Evolutionary conservation across 2,888 invertebrate species (phyloP), one percentile per base, ranked within the genome.

Genomic region (Tanypteryx hageni): DNA sequence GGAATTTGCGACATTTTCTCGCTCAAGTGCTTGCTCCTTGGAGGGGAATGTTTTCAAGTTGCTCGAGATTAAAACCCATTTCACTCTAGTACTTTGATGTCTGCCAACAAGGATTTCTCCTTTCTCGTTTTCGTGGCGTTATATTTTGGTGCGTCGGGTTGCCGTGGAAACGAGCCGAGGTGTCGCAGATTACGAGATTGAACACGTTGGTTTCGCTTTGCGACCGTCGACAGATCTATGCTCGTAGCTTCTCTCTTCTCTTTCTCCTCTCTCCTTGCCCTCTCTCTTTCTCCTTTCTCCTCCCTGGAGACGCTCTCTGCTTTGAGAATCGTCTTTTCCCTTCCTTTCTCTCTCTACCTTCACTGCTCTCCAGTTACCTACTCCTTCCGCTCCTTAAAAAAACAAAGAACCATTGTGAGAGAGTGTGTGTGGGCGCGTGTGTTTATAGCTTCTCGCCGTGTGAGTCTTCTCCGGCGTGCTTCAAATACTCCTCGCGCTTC

Each of bases 21-120:
- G 76, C 18, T 76, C 76, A 27, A 76, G 76, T 27, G 76, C 76
- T 76, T 76, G 22, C 22, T 27, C 22, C 11, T 13, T 76, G 8
- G 22, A 11, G 11, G 13, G 76, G 27, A 76, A 76, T 27, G 76
- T 76, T 76, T 76, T 76, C 76, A 27, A 76, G 76, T n/a, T 22
- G 76, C 76, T 22, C 4, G 27, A 76, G 76, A 76, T 76, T 76
- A 76, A 44, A 76, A 76, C 76, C 27, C 76, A 76, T 76, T 76
- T 76, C 22, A 27, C 76, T 27, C 4, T 76, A 27, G 76, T 13
- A 76, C 76, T 76, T 76, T 76, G 76, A 76, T 22, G 76, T 76
- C 22, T 76, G 76, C 76, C 76, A 76, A 27, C 76, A 10, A 76
- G 76, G 11, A 76, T 76, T 76, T 13, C 76, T 76, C 76, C 11